A percentile compares a stretch with the other conserved stretches of the same genome.
phyloP scores from a whole-genome alignment of 2,888 invertebrate genomes.

The Glaucopsyche alexis region DNA sequence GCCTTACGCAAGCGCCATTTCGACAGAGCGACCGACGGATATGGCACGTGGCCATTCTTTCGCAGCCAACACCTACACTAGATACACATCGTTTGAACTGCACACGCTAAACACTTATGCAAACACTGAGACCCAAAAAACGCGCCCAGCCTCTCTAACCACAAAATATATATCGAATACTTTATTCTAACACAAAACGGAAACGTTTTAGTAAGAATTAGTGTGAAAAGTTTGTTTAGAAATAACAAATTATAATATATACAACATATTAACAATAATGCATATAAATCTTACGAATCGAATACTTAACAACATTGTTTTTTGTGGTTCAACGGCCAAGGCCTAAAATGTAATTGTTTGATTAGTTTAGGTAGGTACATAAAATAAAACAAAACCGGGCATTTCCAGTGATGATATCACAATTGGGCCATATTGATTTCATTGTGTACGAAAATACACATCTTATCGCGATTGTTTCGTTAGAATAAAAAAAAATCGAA shows the following conservation, averaged over 20 bases:
- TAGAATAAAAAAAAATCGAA: not conserved
- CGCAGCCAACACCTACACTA: slow-evolving; percentile 66
- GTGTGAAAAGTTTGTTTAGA: no score
- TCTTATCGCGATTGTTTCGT: not conserved
- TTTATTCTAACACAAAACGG: no score
- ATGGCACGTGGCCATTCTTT: slow-evolving; percentile 75
- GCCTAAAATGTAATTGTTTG: slow-evolving; percentile 35
- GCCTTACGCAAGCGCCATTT: slow-evolving; percentile 68
- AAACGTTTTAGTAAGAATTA: no score
- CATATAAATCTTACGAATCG: no score
- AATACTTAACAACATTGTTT: no score
- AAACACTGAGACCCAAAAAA: slow-evolving; percentile 57
- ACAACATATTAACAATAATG: no score
- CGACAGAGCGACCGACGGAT: slow-evolving; percentile 65
- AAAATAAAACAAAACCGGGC: slow-evolving; percentile 24
- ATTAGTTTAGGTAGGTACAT: slow-evolving; percentile 28
- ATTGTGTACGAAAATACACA: slow-evolving; percentile 25
- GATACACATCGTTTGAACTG: slow-evolving; percentile 61
- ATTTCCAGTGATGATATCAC: slow-evolving; percentile 24
- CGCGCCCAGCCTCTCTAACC: slow-evolving; percentile 40
- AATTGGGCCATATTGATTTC: not conserved
- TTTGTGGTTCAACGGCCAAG: slow-evolving; percentile 46
- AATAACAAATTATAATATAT: no score
- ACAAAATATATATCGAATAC: slow-evolving; percentile 28
- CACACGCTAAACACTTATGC: slow-evolving; percentile 62